Conservation (phyloP, 2,888 invertebrate genomes). For the Minunthozetes semirufus region DNA sequence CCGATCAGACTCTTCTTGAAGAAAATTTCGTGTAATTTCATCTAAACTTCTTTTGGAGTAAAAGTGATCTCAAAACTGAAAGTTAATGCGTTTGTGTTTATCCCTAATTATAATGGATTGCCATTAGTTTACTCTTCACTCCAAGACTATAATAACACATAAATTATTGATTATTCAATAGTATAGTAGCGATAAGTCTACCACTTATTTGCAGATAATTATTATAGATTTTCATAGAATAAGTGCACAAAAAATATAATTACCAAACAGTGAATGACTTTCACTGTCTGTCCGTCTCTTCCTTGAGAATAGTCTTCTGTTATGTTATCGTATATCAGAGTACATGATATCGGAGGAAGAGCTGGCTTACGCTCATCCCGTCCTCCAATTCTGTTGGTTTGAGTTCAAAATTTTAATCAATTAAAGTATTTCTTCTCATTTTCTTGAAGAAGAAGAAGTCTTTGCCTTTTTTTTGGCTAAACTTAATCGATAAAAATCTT, state of each 20-base stretch:
- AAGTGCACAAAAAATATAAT: background rate
- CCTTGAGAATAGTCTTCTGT: no score
- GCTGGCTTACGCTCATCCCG: background rate
- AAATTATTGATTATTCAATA: slow-evolving; percentile 26
- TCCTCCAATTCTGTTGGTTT: no score
- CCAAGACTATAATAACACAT: background rate
- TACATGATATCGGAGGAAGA: background rate
- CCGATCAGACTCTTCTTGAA: no score
- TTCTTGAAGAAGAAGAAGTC: background rate
- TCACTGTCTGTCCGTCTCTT: background rate
- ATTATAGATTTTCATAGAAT: background rate
- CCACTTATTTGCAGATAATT: slow-evolving; percentile 15
- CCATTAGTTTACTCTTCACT: background rate
- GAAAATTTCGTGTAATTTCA: no score
- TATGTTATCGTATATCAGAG: background rate
- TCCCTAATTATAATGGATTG: slow-evolving; percentile 29
- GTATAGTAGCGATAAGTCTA: background rate
- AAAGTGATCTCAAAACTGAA: background rate
- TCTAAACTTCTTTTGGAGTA: no score
- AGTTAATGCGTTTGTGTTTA: slow-evolving; percentile 15
- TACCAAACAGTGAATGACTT: background rate
- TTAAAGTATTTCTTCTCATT: background rate
- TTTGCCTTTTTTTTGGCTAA: background rate
- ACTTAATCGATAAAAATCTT: slow-evolving; percentile 4
- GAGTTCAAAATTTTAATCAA: background rate